Percentiles rank a stretch among this genome's conserved stretches.
phyloP scores from a whole-genome alignment of 2,797 vertebrate species.

The Peromyscus nudipes region DNA sequence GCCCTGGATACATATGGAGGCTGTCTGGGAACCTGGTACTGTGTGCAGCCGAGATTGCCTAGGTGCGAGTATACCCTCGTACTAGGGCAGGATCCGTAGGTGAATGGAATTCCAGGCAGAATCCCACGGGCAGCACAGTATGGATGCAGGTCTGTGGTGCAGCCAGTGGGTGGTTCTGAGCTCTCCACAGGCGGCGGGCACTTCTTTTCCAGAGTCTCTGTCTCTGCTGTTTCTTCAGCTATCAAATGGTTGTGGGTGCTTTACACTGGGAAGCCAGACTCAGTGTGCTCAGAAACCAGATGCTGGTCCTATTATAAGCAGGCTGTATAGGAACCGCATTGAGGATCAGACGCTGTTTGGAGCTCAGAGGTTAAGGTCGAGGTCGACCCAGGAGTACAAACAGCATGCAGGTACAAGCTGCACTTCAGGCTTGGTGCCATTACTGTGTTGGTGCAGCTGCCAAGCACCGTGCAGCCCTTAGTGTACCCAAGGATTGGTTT shows the following conservation, averaged over 20 bases:
- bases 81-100: not conserved
- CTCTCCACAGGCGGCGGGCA: not conserved
- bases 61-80: not conserved
- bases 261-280: not conserved
- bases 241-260: not conserved
- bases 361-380: slow-evolving; percentile 11
- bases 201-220: not conserved
- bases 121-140: not conserved
- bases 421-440: not conserved
- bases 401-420: not conserved
- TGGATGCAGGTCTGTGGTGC: not conserved
- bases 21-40: not conserved
- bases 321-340: not conserved
- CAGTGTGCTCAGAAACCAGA: not conserved
- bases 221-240: not conserved
- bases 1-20: not conserved
- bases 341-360: not conserved
- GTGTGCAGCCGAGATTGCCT: not conserved
- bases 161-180: not conserved
- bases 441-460: not conserved
- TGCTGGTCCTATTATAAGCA: not conserved
- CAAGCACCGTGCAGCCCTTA: not conserved
- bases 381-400: not conserved
- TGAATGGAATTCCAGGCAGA: not conserved
- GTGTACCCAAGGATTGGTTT: not conserved